Evolutionary conservation across 1,140 invertebrate species (phyloP).

Genomic region (Parasteatoda tepidariorum): DNA sequence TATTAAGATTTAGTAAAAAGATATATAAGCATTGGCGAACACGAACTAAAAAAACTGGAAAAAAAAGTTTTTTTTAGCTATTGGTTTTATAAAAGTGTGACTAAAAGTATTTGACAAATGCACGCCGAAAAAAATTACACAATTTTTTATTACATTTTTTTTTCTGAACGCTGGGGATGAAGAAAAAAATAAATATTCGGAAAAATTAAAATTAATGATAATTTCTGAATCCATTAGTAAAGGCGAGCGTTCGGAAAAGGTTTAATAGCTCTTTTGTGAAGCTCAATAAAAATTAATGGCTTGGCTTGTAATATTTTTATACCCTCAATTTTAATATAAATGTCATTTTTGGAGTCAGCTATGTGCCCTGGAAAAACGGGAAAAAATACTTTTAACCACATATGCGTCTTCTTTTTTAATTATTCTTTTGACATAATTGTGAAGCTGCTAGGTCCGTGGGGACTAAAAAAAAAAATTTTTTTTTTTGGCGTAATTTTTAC

Average conservation of each 20-base stretch:
- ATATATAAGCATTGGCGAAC: constrained; percentile 37
- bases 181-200: constrained; percentile 30
- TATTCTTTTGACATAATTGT: constrained; percentile 57
- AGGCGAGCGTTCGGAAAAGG: constrained; percentile 6
- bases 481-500: not conserved
- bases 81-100: constrained; percentile 36
- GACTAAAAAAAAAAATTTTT: not conserved
- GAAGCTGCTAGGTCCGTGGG: constrained; percentile 4
- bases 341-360: constrained; percentile 37
- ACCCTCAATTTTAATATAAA: constrained; percentile 61
- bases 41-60: not conserved
- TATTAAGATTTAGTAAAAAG: constrained; percentile 58
- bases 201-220: constrained; percentile 60
- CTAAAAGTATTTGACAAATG: constrained; percentile 55
- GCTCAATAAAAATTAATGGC: constrained; percentile 60
- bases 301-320: constrained; percentile 57
- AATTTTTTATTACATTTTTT: constrained; percentile 35
- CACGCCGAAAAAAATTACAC: not conserved
- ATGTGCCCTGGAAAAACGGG: not conserved
- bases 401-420: constrained; percentile 47
- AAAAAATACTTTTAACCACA: constrained; percentile 50
- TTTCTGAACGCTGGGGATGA: constrained; percentile 9
- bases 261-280: constrained; percentile 56
- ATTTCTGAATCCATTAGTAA: constrained; percentile 58
- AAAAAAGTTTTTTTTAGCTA: constrained; percentile 20